phyloP scores from a whole-genome alignment of 2,888 invertebrate genomes.

The Limnephilus marmoratus region DNA sequence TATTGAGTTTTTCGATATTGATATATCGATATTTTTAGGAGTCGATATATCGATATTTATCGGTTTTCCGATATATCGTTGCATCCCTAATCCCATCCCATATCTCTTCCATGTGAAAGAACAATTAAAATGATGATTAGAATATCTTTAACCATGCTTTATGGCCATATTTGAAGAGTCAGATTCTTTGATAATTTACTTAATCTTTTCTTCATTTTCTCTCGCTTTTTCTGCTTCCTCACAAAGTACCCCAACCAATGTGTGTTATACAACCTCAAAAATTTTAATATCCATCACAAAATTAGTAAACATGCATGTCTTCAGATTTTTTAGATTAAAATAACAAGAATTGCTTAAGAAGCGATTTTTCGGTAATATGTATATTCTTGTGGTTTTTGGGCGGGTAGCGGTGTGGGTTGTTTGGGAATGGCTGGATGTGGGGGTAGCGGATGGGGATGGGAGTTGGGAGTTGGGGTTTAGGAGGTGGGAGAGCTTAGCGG shows the following conservation, averaged over 20 bases:
- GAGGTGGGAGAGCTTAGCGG: constrained; percentile 40
- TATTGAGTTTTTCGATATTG: too few species aligned
- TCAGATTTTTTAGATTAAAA: not conserved
- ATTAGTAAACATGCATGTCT: not conserved
- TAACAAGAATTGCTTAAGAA: not conserved
- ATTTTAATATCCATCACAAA: not conserved
- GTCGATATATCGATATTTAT: too few species aligned
- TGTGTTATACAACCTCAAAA: not conserved
- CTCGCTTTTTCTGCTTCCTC: not conserved
- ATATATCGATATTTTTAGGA: too few species aligned
- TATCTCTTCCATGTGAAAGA: not conserved
- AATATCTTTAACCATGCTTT: too few species aligned
- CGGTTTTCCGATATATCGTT: too few species aligned
- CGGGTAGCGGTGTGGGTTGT: not conserved
- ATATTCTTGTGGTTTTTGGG: not conserved
- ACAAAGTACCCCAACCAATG: not conserved
- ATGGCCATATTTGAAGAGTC: too few species aligned
- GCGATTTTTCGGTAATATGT: not conserved
- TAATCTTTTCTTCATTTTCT: not conserved
- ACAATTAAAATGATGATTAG: not conserved
- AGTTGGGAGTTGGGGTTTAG: not conserved
- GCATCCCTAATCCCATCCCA: too few species aligned
- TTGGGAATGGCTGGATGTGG: not conserved
- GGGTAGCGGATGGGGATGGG: not conserved
- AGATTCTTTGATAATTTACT: too few species aligned